Base-by-base conservation (phyloP, 2,888 invertebrate genomes). In the Microdon myrmicae region DNA sequence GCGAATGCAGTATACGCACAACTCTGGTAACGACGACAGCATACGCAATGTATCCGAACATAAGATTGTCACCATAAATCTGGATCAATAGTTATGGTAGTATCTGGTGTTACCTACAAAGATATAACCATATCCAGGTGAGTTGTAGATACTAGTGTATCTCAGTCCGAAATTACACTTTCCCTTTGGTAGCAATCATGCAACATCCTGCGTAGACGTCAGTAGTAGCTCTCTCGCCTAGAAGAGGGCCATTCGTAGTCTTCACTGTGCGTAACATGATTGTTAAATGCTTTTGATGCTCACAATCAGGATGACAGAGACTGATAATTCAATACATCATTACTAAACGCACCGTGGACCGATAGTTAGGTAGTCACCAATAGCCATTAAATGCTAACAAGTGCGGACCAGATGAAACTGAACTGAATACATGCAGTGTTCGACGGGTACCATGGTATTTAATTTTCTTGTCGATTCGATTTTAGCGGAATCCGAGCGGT, bases 321-420 rank as follows among this genome's bases (percentile, higher is more conserved):
- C 58, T 47, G 64, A 64, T 64, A 58, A 53, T 58, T 64, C 47
- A 14, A 58, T 58, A 64, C 64, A 53, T 64, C 64, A 64, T 64
- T 64, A 64, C 58, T 64, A 58, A 51, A 47, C 47, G 51, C 35
- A 25, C 31, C 12, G 48, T 43, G 14, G 48, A 17, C 20, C 26
- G 14, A 28, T 16, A 10, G 19, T 55, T n/a, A 19, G 39, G 39
- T 38, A 41, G 12, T 10, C 12, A 23, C 19, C 16, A 10, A 32
- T 4, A 16, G 37, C 28, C 41, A 41, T 41, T 49, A 17, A 38
- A 38, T 28, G 41, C 28, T 25, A 29, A 38, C 47, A 35, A 39
- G 25, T 54, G 37, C 14, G 9, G n/a, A n/a, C n/a, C n/a, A n/a
- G n/a, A n/a, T n/a, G n/a, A n/a, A n/a, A n/a, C n/a, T n/a, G n/a